Conservation (phyloP, 2,797 vertebrate genomes). For the Carapus acus region DNA sequence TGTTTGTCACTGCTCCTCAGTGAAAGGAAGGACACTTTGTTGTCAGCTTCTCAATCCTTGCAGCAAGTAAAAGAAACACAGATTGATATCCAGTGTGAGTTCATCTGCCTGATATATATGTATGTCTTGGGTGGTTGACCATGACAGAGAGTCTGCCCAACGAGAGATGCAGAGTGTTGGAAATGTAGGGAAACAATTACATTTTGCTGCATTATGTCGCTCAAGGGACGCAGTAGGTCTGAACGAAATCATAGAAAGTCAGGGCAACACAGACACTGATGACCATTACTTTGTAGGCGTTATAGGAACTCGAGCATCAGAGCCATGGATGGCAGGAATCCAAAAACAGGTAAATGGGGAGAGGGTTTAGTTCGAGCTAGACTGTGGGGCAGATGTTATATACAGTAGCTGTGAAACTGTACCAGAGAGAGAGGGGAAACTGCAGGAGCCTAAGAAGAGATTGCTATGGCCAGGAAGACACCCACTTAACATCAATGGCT, state of each 20-base stretch:
- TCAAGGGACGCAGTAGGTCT: neutral
- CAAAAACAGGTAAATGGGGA: conserved; percentile 14
- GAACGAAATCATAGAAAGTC: neutral
- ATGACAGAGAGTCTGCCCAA: conserved; percentile 8
- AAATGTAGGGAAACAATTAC: conserved; percentile 14
- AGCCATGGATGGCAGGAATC: conserved; percentile 10
- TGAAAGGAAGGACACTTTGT: no score
- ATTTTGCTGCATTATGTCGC: conserved; percentile 4
- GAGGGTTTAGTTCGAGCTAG: no score
- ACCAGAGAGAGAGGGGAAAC: conserved; percentile 6
- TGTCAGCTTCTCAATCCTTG: no score
- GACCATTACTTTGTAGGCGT: neutral
- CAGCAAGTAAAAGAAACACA: no score
- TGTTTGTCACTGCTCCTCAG: no score
- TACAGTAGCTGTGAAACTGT: no score
- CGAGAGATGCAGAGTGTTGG: neutral
- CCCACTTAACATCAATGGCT: conserved; percentile 8
- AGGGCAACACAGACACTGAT: neutral
- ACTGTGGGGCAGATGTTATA: no score
- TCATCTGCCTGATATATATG: no score
- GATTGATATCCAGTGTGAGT: no score
- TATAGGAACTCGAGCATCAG: neutral
- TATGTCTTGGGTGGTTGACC: no score
- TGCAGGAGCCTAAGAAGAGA: conserved; percentile 5
- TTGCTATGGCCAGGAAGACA: conserved; percentile 1